Evolutionary conservation across 2,888 invertebrate genomes (phyloP).

Genomic region (Malthinus flaveolus): DNA sequence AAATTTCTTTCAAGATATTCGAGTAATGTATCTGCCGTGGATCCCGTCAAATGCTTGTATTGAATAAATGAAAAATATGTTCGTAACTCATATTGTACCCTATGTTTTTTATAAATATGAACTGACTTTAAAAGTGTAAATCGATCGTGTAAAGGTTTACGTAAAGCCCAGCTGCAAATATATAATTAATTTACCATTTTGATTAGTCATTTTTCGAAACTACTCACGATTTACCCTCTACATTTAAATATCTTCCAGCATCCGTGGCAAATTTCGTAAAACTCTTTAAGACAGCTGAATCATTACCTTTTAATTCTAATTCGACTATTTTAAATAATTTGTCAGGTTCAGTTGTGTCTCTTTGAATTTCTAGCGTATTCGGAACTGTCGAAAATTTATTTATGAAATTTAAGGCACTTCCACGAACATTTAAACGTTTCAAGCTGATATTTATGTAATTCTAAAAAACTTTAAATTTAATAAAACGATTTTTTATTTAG

Average conservation of each 20-base stretch:
- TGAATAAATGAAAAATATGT: constrained; percentile 88
- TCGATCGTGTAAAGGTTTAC: constrained; percentile 74
- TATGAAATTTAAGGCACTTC: neutral
- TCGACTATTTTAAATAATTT: constrained; percentile 82
- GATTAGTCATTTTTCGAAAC: neutral
- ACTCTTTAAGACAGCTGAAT: constrained; percentile 84
- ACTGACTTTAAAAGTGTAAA: constrained; percentile 84
- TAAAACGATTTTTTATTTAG: too few species aligned
- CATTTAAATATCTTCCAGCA: constrained; percentile 79
- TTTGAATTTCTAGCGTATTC: neutral
- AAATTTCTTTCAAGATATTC: constrained; percentile 96
- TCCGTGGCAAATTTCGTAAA: constrained; percentile 83
- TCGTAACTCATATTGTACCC: constrained; percentile 93
- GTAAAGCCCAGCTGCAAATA: constrained; percentile 70
- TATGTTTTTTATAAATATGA: constrained; percentile 90
- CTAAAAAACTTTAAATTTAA: too few species aligned
- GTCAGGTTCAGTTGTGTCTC: constrained; percentile 59
- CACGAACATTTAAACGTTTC: too few species aligned
- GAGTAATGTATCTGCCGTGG: constrained; percentile 92
- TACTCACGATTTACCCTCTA: constrained; percentile 72
- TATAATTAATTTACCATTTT: neutral
- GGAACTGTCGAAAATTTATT: neutral
- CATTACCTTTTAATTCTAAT: constrained; percentile 85
- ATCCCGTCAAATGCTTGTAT: constrained; percentile 85
- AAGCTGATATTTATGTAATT: too few species aligned